phyloP scores from a whole-genome alignment of 2,888 invertebrate species.

The Petrophora chlorosata region DNA sequence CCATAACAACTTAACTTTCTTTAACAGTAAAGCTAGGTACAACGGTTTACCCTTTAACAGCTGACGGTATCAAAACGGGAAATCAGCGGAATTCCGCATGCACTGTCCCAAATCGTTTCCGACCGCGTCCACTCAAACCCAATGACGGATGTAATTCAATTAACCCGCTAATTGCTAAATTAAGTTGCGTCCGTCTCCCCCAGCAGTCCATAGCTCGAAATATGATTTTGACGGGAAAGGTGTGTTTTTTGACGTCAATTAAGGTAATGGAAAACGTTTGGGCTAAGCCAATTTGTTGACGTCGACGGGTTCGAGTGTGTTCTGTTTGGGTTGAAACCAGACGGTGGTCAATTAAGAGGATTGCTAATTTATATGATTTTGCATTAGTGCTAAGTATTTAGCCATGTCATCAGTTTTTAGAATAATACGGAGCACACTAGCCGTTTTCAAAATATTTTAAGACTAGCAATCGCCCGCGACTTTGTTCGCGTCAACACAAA shows the following conservation, averaged over 20 bases:
- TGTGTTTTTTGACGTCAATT: constrained; percentile 64
- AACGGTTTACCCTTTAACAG: background rate
- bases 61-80: background rate
- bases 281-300: constrained; percentile 27
- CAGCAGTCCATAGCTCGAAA: constrained; percentile 67
- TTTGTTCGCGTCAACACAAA: too few species aligned
- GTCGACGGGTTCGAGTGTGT: constrained; percentile 20
- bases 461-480: too few species aligned
- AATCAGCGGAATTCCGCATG: constrained; percentile 14
- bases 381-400: too few species aligned
- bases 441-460: too few species aligned
- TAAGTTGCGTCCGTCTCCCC: constrained; percentile 69
- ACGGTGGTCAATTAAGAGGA: constrained; percentile 5
- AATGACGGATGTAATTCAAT: constrained; percentile 80
- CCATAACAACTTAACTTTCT: too few species aligned
- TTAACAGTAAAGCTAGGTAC: background rate
- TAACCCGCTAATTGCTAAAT: constrained; percentile 79
- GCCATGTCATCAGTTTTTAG: too few species aligned
- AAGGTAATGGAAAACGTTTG: constrained; percentile 42
- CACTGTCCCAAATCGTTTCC: constrained; percentile 19
- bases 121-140: constrained; percentile 30
- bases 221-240: constrained; percentile 71
- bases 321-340: constrained; percentile 13
- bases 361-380: constrained; percentile 5
- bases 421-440: too few species aligned